phyloP scores from a whole-genome alignment of 1,140 invertebrate genomes.

The Palaemon carinicauda region DNA sequence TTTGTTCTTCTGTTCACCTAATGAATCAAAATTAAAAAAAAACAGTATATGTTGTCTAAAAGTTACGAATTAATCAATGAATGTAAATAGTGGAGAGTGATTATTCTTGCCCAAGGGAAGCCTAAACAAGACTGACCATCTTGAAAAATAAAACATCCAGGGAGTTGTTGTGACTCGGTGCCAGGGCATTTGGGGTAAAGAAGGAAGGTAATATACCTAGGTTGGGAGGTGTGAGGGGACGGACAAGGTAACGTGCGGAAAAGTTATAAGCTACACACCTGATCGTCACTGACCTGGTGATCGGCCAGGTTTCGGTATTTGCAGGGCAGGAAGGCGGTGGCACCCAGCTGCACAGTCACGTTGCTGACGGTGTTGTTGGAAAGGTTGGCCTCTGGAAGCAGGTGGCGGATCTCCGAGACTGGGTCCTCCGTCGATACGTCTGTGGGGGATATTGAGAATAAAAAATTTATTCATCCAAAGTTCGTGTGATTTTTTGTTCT shows the following conservation, averaged over 20 bases:
- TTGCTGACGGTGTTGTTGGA: conserved; percentile 55
- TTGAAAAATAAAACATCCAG: too few relatives aligned
- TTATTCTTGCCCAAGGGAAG: too few relatives aligned
- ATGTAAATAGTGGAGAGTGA: too few relatives aligned
- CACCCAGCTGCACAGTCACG: conserved; percentile 60
- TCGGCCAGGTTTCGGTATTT: conserved; percentile 58
- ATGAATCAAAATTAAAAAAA: too few relatives aligned
- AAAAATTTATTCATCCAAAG: background rate
- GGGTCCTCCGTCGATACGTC: conserved; percentile 38
- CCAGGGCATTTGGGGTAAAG: too few relatives aligned
- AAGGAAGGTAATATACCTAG: too few relatives aligned
- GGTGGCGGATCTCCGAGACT: conserved; percentile 49
- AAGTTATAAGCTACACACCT: conserved; percentile 51
- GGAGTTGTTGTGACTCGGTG: too few relatives aligned
- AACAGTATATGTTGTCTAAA: too few relatives aligned
- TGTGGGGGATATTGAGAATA: background rate
- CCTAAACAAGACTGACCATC: too few relatives aligned
- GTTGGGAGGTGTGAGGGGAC: background rate
- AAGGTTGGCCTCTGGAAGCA: conserved; percentile 54
- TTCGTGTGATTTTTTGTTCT: background rate
- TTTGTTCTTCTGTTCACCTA: too few relatives aligned
- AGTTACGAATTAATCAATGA: too few relatives aligned
- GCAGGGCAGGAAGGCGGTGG: conserved; percentile 60
- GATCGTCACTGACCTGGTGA: conserved; percentile 59
- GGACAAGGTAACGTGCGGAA: conserved; percentile 30